Conservation (phyloP, 53 echinoderm and acorn worm species). For the Hippasteria phrygiana region DNA sequence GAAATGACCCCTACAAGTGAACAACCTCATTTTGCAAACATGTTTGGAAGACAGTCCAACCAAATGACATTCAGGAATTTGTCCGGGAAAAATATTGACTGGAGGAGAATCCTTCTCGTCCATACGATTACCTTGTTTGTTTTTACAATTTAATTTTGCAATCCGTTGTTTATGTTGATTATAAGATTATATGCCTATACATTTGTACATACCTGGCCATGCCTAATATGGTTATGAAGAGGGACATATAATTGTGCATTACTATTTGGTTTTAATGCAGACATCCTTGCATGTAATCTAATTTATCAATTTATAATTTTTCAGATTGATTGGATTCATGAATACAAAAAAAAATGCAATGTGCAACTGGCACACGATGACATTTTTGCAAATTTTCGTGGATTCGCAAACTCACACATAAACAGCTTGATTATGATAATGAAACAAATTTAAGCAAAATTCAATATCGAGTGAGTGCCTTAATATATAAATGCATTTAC, state of each 20-base stretch:
- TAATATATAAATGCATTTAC: too few species aligned
- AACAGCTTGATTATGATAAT: too few species aligned
- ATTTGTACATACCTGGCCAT: neutral
- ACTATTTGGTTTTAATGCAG: too few species aligned
- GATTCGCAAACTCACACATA: too few species aligned
- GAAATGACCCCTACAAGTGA: neutral
- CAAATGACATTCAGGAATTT: neutral
- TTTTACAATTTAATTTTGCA: neutral
- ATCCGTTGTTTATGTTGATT: neutral
- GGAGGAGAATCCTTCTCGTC: neutral
- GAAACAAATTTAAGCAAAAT: neutral
- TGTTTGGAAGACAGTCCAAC: neutral
- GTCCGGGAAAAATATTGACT: slow-evolving; percentile 2
- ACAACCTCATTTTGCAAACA: neutral
- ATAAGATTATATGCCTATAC: neutral
- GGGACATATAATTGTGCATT: neutral
- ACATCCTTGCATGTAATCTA: too few species aligned
- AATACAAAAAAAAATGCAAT: too few species aligned
- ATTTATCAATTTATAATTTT: too few species aligned
- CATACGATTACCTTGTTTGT: neutral
- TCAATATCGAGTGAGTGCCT: too few species aligned
- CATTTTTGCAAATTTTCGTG: neutral
- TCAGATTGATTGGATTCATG: too few species aligned
- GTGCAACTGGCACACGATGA: neutral
- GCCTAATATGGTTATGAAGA: slow-evolving; percentile 1